A percentile compares a stretch with the other conserved stretches of the same genome.
phyloP scores from a whole-genome alignment of 2,113 vertebrate species.

The Tor tambroides region DNA sequence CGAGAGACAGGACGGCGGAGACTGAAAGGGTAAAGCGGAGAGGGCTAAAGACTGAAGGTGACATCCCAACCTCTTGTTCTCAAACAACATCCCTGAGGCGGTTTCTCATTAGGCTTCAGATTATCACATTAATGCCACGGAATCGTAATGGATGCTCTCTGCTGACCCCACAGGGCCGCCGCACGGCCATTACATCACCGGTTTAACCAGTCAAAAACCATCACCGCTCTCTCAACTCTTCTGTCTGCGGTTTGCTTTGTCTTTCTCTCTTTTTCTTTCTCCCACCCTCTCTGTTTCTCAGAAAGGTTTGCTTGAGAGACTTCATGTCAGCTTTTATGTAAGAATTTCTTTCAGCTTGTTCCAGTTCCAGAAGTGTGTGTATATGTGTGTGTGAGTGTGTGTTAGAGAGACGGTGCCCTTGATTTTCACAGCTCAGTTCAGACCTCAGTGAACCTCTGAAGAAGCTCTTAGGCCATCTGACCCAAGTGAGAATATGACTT shows the following conservation, averaged over 20 bases:
- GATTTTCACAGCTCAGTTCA: constrained; percentile 45
- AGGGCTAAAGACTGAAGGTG: constrained; percentile 35
- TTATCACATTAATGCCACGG: constrained; percentile 42
- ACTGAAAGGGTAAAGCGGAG: constrained; percentile 27
- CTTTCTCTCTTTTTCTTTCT: constrained; percentile 1
- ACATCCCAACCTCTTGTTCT: constrained; percentile 34
- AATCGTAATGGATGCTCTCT: constrained; percentile 37
- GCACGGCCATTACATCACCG: constrained; percentile 6
- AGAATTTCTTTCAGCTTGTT: constrained; percentile 41
- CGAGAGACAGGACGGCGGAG: constrained; percentile 27
- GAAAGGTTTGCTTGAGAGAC: constrained; percentile 49
- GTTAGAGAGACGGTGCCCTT: constrained; percentile 16
- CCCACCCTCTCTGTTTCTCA: constrained; percentile 51
- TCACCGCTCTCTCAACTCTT: background rate
- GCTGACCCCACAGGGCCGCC: constrained; percentile 18
- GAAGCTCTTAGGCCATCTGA: constrained; percentile 26
- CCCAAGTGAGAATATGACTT: constrained; percentile 28
- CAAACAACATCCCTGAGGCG: constrained; percentile 30
- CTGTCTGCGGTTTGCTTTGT: background rate
- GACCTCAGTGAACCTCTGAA: constrained; percentile 26
- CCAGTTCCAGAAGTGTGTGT: constrained; percentile 22
- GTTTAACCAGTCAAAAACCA: constrained; percentile 9
- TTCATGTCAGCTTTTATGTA: constrained; percentile 48
- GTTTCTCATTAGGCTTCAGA: constrained; percentile 49
- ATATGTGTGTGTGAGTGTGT: constrained; percentile 23